A percentile compares a stretch with the other conserved stretches of the same genome.
These are phyloP conservation scores for Hippocampus comes DNA, from an alignment of 2,113 vertebrate genomes.

Conservation along the genomic window DNA sequence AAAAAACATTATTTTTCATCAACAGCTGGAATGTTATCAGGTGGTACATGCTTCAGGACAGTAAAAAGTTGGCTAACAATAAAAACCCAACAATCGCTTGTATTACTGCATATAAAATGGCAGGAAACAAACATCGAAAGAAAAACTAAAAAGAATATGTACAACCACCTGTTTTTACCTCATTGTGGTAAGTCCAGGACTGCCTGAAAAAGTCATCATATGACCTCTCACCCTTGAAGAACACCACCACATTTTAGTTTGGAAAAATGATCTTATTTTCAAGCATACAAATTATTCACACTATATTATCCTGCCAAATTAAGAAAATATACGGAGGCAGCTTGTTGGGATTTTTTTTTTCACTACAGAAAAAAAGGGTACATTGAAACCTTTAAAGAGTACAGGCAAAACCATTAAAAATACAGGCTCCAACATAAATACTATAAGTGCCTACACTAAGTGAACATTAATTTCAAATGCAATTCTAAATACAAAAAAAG, in stretches of 20 bases:
- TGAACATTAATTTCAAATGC: conserved; percentile 99
- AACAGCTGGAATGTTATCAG: conserved; percentile 91
- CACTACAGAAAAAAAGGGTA: conserved; percentile 92
- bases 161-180: conserved; percentile 90
- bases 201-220: conserved; percentile 84
- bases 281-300: conserved; percentile 99
- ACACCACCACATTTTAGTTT: conserved; percentile 82
- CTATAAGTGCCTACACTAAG: conserved; percentile 98
- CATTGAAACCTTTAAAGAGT: conserved; percentile 94
- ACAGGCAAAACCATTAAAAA: conserved; percentile 98
- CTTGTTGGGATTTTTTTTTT: conserved; percentile 86
- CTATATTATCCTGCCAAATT: conserved; percentile 99
- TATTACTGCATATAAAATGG: conserved; percentile 98
- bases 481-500: conserved; percentile 98
- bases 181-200: conserved; percentile 78
- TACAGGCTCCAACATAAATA: conserved; percentile 99
- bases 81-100: conserved; percentile 98
- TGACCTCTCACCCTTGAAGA: conserved; percentile 84
- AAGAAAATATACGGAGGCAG: conserved; percentile 99
- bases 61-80: conserved; percentile 87
- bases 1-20: conserved; percentile 63
- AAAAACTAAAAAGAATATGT: conserved; percentile 84
- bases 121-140: conserved; percentile 82
- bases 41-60: conserved; percentile 86
- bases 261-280: conserved; percentile 78